Evolutionary conservation across 1,140 invertebrate genomes (phyloP).

Genomic region (Leptinotarsa texana): DNA sequence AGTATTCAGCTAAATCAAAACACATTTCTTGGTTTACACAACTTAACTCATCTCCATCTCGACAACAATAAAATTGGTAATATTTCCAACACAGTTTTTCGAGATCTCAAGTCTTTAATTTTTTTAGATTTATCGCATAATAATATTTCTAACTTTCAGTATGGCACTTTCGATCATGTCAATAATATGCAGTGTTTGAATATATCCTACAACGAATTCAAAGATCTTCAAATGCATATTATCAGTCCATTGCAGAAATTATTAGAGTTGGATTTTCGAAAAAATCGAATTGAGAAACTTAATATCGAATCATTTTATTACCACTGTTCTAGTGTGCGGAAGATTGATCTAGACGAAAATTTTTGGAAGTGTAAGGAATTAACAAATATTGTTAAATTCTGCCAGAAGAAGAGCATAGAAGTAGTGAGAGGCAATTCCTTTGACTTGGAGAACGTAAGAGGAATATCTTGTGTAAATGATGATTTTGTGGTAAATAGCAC

Average conservation of each 20-base stretch:
- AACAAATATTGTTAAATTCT: neutral
- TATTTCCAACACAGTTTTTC: neutral
- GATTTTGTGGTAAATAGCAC: neutral
- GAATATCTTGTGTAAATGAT: neutral
- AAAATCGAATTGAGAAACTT: neutral
- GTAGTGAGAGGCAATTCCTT: neutral
- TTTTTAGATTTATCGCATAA: neutral
- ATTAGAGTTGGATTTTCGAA: neutral
- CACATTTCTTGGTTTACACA: neutral
- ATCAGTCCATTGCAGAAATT: neutral
- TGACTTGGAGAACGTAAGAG: neutral
- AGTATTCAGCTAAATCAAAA: neutral
- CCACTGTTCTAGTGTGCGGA: neutral
- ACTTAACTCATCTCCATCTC: neutral
- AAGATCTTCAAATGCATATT: neutral
- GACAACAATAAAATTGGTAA: neutral
- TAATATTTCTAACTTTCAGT: neutral
- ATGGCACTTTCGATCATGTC: neutral
- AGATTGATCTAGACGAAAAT: neutral
- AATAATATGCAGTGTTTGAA: neutral
- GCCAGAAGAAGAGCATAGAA: neutral
- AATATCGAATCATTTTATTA: neutral
- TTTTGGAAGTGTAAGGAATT: neutral
- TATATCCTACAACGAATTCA: neutral
- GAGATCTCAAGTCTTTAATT: neutral